Evolutionary conservation across 2,113 vertebrate species (phyloP), one percentile per base, ranked within the genome.

Genomic region (Sitta europaea): DNA sequence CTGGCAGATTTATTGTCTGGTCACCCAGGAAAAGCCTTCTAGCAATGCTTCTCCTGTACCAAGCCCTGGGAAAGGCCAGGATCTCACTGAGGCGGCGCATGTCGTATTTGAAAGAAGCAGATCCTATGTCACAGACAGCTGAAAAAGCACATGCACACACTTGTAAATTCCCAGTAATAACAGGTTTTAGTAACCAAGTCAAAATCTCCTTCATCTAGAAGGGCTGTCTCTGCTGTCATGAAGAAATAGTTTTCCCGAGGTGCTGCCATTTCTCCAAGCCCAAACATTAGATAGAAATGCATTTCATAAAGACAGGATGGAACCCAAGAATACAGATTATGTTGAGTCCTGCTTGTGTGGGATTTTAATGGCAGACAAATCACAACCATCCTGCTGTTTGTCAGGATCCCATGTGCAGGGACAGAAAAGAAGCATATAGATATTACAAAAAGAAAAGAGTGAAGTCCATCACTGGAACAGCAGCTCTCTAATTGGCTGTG

Each of bases 111-210:
- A 99, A 99, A 62, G 99, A 99, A 62, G 99, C 99, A 8, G 99
- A 99, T 53, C 99, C 99, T 74, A 99, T 99, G 96, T 99, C 99
- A 92, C 99, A 99, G 78, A 99, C 99, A 79, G 99, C 99, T 99
- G 40, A 87, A 74, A 94, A n/a, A 87, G 19, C 4, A 71, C 7
- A 43, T 13, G 29, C 21, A 58, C 10, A 25, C 36, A 70, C 4
- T 0, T 57, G 24, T 54, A 81, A 57, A 71, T 5, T 42, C 42
- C 31, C 50, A 61, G 7, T 25, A 70, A 36, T 11, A 91, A 62
- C 13, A 75, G 45, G 21, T 58, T 78, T 81, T 50, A 20, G 16
- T 84, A 91, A 86, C 2, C n/a, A 55, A 77, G 25, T 50, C 29
- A 59, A 27, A 55, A 42, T 40, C 43, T 50, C 38, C 51, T 75